Conservation (phyloP, 2,797 vertebrate species). For the Molossus alvarezi region DNA sequence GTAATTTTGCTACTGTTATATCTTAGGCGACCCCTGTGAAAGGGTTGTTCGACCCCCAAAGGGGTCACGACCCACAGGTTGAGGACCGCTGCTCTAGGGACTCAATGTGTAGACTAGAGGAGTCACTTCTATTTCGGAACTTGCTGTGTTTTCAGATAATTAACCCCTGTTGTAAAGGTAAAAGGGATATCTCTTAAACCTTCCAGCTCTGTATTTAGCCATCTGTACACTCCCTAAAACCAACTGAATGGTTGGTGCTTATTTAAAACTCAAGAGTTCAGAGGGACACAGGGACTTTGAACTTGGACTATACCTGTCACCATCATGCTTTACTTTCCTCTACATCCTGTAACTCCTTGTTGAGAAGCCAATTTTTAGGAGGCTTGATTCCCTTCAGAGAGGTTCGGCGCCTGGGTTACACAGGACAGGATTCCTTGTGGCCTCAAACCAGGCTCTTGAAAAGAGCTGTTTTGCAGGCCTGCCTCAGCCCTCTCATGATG, state of each 20-base stretch:
- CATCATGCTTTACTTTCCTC: neutral
- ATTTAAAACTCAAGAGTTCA: slow-evolving; percentile 18
- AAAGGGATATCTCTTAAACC: neutral
- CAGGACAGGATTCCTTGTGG: neutral
- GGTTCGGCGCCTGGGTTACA: neutral
- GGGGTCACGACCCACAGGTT: no score
- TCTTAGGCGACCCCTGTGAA: no score
- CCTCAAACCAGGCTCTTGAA: slow-evolving; percentile 25
- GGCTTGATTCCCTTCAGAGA: neutral
- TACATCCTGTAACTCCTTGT: neutral
- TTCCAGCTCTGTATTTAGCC: neutral
- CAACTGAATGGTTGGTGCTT: neutral
- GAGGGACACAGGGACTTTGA: neutral
- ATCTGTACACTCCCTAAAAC: neutral
- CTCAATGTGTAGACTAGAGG: neutral
- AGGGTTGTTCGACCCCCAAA: no score
- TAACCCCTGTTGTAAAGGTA: neutral
- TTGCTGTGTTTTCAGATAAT: neutral
- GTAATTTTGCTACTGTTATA: no score
- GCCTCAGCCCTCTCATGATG: neutral
- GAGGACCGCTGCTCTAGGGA: no score
- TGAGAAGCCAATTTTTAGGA: slow-evolving; percentile 2
- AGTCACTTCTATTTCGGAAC: slow-evolving; percentile 18
- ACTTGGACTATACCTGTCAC: neutral
- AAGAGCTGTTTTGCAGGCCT: neutral